Conservation (phyloP, 2,888 invertebrate genomes). For the Phaedon cochleariae region DNA sequence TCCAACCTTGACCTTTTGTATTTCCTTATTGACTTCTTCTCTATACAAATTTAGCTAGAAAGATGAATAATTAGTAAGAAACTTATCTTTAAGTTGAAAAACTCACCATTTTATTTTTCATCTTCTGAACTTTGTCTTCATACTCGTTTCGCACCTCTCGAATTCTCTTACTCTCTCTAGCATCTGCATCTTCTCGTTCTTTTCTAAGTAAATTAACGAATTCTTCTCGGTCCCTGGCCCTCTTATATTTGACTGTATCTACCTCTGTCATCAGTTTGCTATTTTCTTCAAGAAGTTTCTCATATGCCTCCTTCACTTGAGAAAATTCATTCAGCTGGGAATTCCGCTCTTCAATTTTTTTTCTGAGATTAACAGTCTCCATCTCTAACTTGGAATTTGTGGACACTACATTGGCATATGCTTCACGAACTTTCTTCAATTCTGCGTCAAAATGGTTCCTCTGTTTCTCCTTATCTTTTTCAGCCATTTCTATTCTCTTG, state of each 20-base stretch:
- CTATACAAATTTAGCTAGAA: constrained; percentile 70
- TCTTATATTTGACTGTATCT: constrained; percentile 58
- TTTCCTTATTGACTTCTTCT: constrained; percentile 71
- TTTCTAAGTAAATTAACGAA: constrained; percentile 54
- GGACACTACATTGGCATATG: constrained; percentile 53
- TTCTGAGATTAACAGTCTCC: constrained; percentile 52
- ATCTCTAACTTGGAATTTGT: constrained; percentile 55
- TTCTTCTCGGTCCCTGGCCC: constrained; percentile 57
- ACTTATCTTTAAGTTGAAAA: too few species aligned
- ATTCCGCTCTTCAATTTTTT: constrained; percentile 49
- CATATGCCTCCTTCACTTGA: constrained; percentile 57
- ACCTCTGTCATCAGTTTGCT: constrained; percentile 56
- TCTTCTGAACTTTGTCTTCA: constrained; percentile 78
- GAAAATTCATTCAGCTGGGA: constrained; percentile 38
- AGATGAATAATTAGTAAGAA: too few species aligned
- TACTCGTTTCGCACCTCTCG: constrained; percentile 72
- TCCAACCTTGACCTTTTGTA: constrained; percentile 65
- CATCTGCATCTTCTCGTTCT: constrained; percentile 52
- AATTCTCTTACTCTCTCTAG: constrained; percentile 60
- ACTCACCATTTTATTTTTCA: constrained; percentile 85
- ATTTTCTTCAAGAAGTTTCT: constrained; percentile 59
- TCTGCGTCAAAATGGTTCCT: constrained; percentile 37
- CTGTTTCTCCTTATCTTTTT: constrained; percentile 42
- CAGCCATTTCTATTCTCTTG: constrained; percentile 41
- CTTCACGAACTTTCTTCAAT: constrained; percentile 48